Evolutionary conservation across 35 echinoderm and acorn worm species (phyloP).

Genomic region (Antedon bifida): DNA sequence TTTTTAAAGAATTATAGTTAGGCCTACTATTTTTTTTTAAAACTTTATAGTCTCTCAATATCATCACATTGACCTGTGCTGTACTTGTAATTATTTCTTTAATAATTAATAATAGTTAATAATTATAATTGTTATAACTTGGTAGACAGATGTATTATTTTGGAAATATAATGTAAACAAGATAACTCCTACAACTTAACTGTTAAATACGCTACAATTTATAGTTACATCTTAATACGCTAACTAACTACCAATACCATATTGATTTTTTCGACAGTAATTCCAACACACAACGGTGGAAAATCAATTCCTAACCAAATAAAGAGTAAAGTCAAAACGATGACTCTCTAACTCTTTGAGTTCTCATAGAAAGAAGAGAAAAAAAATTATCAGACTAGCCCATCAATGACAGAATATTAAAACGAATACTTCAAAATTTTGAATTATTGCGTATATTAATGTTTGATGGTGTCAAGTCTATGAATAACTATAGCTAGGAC

Average conservation of each 20-base stretch:
- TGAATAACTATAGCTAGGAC: background rate
- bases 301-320: background rate
- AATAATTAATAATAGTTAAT: too few species aligned
- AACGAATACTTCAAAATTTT: background rate
- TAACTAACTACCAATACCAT: background rate
- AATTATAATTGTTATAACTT: too few species aligned
- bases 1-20: too few species aligned
- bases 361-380: too few species aligned
- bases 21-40: too few species aligned
- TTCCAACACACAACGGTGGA: background rate
- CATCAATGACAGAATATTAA: background rate
- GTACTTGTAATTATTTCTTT: too few species aligned
- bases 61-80: too few species aligned
- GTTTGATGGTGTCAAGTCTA: background rate
- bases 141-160: too few species aligned
- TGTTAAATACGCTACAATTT: too few species aligned
- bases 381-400: background rate
- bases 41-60: too few species aligned
- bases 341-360: background rate
- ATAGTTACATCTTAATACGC: background rate
- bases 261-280: background rate
- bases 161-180: too few species aligned
- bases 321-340: background rate
- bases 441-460: background rate
- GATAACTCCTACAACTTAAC: too few species aligned